Conservation (phyloP, 2,797 vertebrate species). For the Xiphophorus birchmanni region DNA sequence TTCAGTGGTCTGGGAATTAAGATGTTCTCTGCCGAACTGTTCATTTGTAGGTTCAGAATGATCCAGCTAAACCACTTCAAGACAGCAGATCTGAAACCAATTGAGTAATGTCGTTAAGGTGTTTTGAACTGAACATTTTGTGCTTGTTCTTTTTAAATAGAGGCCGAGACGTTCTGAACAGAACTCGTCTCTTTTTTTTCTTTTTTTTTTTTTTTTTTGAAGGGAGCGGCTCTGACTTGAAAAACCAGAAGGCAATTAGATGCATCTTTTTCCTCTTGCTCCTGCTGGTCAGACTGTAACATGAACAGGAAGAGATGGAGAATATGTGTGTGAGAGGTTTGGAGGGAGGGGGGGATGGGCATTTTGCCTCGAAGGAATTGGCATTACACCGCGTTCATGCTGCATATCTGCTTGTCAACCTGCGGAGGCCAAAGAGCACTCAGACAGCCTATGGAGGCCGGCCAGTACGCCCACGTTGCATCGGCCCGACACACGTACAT, state of each 20-base stretch:
- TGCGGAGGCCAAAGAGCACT: slow-evolving; percentile 58
- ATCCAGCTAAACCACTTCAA: neutral
- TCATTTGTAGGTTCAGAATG: neutral
- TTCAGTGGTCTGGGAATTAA: neutral
- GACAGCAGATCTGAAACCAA: neutral
- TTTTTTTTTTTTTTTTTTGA: neutral
- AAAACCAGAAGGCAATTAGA: slow-evolving; percentile 33
- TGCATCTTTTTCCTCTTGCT: slow-evolving; percentile 18
- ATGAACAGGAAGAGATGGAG: slow-evolving; percentile 39
- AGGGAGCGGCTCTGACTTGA: slow-evolving; percentile 20
- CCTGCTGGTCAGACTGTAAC: slow-evolving; percentile 46
- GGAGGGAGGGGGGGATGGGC: slow-evolving; percentile 38
- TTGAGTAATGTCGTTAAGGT: neutral
- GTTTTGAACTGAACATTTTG: slow-evolving; percentile 9
- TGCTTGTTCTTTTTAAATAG: slow-evolving; percentile 14
- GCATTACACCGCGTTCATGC: slow-evolving; percentile 59
- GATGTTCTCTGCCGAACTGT: neutral
- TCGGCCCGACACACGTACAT: slow-evolving; percentile 53
- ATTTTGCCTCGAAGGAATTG: slow-evolving; percentile 56
- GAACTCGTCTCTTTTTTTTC: neutral
- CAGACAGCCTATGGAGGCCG: slow-evolving; percentile 65
- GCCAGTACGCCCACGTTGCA: slow-evolving; percentile 70
- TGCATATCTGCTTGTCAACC: slow-evolving; percentile 76
- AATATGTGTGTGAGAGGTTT: slow-evolving; percentile 19
- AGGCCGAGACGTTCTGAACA: slow-evolving; percentile 10